phyloP scores from a whole-genome alignment of 2,888 invertebrate genomes.

The Cheilosia grossa region DNA sequence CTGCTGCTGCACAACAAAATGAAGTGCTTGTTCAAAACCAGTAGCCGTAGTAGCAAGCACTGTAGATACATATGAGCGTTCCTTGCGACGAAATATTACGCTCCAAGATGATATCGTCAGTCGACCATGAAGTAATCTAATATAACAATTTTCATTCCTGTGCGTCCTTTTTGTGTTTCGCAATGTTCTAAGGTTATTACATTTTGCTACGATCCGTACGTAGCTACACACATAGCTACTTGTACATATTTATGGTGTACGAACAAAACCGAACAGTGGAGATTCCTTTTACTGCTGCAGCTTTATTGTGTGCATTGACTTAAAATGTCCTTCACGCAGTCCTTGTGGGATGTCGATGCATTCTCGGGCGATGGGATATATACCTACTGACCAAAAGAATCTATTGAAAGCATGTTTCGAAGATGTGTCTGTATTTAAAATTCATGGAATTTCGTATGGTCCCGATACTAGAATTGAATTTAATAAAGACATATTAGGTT shows the following conservation, averaged over 20 bases:
- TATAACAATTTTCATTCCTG: constrained; percentile 74
- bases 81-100: constrained; percentile 68
- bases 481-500: constrained; percentile 26
- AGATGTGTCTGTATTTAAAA: constrained; percentile 70
- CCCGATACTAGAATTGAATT: constrained; percentile 56
- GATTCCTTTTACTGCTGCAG: constrained; percentile 59
- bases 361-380: constrained; percentile 31
- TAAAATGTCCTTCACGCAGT: constrained; percentile 65
- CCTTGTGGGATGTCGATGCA: constrained; percentile 61
- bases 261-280: constrained; percentile 19
- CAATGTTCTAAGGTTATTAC: constrained; percentile 73
- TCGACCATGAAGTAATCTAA: constrained; percentile 75
- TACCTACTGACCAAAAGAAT: constrained; percentile 51
- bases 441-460: constrained; percentile 59
- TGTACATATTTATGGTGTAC: neutral
- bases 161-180: constrained; percentile 69
- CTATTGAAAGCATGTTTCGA: constrained; percentile 42
- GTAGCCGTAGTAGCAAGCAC: constrained; percentile 34
- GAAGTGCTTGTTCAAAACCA: constrained; percentile 71
- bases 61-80: constrained; percentile 24
- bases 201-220: constrained; percentile 54
- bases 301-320: constrained; percentile 72
- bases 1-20: constrained; percentile 71
- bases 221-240: neutral
- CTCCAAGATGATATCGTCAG: constrained; percentile 74